These are phyloP conservation scores for Sminthurinus signatus DNA, from an alignment of 1,140 invertebrate species.

Conservation along the genomic window DNA sequence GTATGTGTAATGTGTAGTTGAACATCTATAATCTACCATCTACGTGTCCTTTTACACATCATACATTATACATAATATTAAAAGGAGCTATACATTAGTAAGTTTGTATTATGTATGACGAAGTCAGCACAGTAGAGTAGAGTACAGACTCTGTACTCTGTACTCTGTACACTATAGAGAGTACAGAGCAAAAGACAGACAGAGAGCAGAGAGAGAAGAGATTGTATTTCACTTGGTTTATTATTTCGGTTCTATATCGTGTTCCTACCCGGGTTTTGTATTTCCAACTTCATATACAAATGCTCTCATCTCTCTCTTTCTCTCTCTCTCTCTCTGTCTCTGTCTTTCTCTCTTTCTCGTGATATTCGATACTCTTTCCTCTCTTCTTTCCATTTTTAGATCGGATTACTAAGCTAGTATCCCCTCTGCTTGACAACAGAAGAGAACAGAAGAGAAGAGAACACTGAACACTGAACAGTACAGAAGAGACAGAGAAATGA, in stretches of 20 bases:
- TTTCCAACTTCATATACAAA: constrained; percentile 31
- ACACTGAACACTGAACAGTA: no score
- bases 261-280: constrained; percentile 35
- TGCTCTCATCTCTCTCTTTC: constrained; percentile 25
- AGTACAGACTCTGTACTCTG: no score
- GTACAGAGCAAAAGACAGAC: no score
- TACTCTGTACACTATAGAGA: no score
- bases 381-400: constrained; percentile 39
- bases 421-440: constrained; percentile 14
- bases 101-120: no score
- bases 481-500: constrained; percentile 1
- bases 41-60: no score
- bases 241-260: constrained; percentile 31
- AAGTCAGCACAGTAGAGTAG: no score
- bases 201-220: constrained; percentile 1
- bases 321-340: constrained; percentile 21
- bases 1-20: no score
- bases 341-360: constrained; percentile 35
- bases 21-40: no score
- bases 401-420: constrained; percentile 30
- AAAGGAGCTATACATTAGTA: no score
- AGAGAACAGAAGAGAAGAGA: no score
- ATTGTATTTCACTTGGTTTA: constrained; percentile 33
- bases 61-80: no score
- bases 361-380: constrained; percentile 26